Conservation (phyloP, 2,888 invertebrate species). For the Steinernema carpocapsae region DNA sequence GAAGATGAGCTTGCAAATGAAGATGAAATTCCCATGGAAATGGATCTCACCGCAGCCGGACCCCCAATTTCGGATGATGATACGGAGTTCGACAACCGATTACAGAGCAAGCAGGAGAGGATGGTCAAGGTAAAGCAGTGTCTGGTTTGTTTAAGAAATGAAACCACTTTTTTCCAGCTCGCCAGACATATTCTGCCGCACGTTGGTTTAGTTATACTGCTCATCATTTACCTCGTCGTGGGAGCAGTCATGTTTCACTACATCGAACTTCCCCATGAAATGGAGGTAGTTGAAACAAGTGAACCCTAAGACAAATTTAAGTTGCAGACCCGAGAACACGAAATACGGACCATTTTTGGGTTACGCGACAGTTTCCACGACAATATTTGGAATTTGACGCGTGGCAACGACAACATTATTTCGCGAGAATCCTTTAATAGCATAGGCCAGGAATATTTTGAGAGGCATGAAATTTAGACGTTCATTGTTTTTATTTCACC, state of each 20-base stretch:
- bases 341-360: constrained; percentile 60
- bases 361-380: constrained; percentile 64
- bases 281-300: constrained; percentile 50
- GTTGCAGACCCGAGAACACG: constrained; percentile 60
- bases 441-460: constrained; percentile 66
- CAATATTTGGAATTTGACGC: constrained; percentile 68
- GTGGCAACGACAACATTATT: constrained; percentile 60
- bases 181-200: constrained; percentile 67
- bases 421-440: constrained; percentile 65
- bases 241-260: constrained; percentile 67
- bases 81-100: constrained; percentile 43
- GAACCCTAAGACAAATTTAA: no score
- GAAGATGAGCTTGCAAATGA: constrained; percentile 33
- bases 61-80: constrained; percentile 61
- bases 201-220: constrained; percentile 66
- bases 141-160: neutral
- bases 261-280: constrained; percentile 64
- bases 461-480: constrained; percentile 43
- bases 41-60: constrained; percentile 60
- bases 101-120: constrained; percentile 24
- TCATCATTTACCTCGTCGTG: constrained; percentile 63
- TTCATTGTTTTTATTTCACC: constrained; percentile 38
- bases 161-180: constrained; percentile 50
- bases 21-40: constrained; percentile 63
- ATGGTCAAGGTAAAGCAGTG: constrained; percentile 11